These are phyloP conservation scores for Urocyon cinereoargenteus DNA, from an alignment of 2,797 vertebrate species.

Conservation along the genomic window DNA sequence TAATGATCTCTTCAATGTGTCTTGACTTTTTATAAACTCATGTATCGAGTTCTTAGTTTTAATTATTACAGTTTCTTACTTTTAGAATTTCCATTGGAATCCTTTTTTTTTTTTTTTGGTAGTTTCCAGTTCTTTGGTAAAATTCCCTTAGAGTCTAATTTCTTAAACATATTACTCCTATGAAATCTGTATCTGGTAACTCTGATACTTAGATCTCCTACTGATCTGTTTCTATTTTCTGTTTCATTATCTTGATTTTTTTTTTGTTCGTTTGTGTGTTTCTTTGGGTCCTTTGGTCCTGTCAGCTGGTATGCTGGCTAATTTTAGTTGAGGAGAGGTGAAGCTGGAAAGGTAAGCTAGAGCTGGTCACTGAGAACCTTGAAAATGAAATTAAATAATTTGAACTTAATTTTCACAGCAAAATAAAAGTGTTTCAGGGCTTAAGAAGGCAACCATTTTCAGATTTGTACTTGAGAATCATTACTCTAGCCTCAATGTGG, in stretches of 20 bases:
- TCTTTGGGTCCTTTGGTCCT: background rate
- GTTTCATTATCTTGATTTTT: background rate
- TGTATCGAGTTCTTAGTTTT: background rate
- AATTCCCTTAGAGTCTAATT: background rate
- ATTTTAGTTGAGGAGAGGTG: background rate
- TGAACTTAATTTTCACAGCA: background rate
- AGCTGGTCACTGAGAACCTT: background rate
- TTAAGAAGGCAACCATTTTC: background rate
- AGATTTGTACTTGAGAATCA: background rate
- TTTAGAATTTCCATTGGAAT: constrained; percentile 28
- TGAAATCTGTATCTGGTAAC: background rate
- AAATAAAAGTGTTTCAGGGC: background rate
- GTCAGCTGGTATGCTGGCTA: background rate
- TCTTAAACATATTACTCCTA: background rate
- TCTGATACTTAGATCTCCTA: background rate
- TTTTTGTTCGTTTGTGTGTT: background rate
- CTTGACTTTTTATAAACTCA: background rate
- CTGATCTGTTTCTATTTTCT: background rate
- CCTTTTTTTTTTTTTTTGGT: background rate
- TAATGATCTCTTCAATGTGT: background rate
- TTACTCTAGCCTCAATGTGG: background rate
- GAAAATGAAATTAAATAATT: background rate
- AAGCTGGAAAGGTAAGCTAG: background rate
- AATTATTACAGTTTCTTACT: background rate
- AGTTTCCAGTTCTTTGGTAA: constrained; percentile 26